A percentile compares a stretch with the other conserved stretches of the same genome.
Evolutionary conservation across 2,797 vertebrate genomes (phyloP).

Genomic region (Crax fasciolata): DNA sequence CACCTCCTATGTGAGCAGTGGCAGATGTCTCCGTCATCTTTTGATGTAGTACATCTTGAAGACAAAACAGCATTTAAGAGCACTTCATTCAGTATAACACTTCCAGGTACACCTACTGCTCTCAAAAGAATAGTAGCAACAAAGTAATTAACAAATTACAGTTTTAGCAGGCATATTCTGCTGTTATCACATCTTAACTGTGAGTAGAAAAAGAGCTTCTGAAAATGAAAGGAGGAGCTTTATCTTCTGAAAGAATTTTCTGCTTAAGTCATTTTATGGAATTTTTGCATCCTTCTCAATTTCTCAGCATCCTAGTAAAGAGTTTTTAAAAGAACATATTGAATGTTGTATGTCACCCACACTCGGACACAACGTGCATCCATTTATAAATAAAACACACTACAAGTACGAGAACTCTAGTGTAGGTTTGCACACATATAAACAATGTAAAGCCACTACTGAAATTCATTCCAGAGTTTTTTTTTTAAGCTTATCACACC

Average conservation of each 20-base stretch:
- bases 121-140: neutral
- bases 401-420: neutral
- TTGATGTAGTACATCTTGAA: constrained; percentile 96
- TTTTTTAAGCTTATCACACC: constrained; percentile 78
- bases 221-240: neutral
- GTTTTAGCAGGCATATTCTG: neutral
- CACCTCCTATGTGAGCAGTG: constrained; percentile 96
- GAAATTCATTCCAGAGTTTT: rapidly evolving
- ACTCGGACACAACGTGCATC: rapidly evolving
- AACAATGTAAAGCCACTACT: rapidly evolving
- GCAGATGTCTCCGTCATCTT: constrained; percentile 99
- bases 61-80: constrained; percentile 19
- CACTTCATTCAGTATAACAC: neutral
- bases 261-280: neutral
- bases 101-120: neutral
- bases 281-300: neutral
- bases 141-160: neutral
- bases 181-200: neutral
- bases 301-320: neutral
- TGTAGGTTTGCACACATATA: rapidly evolving
- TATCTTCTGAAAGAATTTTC: neutral
- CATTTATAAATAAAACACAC: neutral
- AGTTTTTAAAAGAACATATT: neutral
- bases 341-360: neutral
- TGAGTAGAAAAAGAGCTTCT: neutral